phyloP scores from a whole-genome alignment of 2,888 invertebrate genomes.

The Anodontia alba region DNA sequence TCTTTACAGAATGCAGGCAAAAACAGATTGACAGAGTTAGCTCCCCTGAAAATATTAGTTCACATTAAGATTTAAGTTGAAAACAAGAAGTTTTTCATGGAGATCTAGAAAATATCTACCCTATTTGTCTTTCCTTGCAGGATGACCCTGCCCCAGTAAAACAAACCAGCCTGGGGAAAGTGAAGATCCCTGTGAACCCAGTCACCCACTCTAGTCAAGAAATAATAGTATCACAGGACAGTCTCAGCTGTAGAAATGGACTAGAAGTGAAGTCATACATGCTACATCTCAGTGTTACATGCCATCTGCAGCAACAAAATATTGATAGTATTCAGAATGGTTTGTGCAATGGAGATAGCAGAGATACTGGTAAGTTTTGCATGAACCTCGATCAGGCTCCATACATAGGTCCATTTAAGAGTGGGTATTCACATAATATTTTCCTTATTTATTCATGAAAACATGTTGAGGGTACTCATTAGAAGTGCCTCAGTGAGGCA shows the following conservation, averaged over 20 bases:
- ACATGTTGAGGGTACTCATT: no score
- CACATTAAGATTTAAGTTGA: no score
- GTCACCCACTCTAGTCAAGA: conserved; percentile 87
- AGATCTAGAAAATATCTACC: no score
- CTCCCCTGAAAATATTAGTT: no score
- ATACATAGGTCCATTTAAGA: no score
- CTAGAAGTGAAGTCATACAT: conserved; percentile 93
- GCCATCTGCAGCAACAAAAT: conserved; percentile 53
- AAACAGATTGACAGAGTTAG: no score
- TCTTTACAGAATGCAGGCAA: no score
- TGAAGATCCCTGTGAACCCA: conserved; percentile 82
- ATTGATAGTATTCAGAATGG: conserved; percentile 65
- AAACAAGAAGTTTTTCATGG: no score
- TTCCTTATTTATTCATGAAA: no score
- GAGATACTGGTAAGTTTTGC: conserved; percentile 22
- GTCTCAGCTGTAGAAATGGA: conserved; percentile 92
- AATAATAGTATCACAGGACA: conserved; percentile 94
- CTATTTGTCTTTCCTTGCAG: conserved; percentile 46
- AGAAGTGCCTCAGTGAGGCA: no score
- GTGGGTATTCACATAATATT: no score
- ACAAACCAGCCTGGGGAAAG: conserved; percentile 79
- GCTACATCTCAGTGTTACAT: conserved; percentile 90
- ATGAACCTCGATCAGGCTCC: no score
- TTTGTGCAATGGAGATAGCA: conserved; percentile 76
- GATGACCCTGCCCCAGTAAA: conserved; percentile 68